Percentiles rank a stretch among this genome's conserved stretches.
Evolutionary conservation across 2,888 invertebrate genomes (phyloP).

Genomic region (Brenthis ino): DNA sequence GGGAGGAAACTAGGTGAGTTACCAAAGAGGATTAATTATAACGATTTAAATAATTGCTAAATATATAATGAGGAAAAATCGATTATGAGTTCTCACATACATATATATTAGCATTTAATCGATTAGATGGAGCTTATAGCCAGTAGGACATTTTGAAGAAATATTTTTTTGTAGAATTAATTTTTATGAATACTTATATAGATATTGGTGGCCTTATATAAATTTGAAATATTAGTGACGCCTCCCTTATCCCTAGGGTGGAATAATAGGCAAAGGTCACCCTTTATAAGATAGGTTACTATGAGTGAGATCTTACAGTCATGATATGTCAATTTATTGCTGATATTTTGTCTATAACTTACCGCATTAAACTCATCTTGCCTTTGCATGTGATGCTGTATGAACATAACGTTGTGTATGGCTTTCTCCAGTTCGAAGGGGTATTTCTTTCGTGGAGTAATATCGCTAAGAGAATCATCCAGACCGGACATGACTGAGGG

Average conservation of each 20-base stretch:
- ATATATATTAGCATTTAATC: no score
- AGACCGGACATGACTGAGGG: constrained; percentile 92
- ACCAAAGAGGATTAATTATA: constrained; percentile 3
- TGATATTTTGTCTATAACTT: constrained; percentile 3
- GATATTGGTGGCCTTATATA: no score
- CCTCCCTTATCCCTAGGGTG: no score
- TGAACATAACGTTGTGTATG: constrained; percentile 97
- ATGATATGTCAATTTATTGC: no score
- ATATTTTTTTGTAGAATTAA: no score
- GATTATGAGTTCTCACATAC: background rate
- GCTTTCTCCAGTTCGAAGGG: constrained; percentile 96
- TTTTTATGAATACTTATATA: background rate
- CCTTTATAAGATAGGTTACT: no score
- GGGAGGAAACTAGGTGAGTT: constrained; percentile 26
- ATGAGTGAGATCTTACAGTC: no score
- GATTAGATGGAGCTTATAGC: no score
- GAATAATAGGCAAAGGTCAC: no score
- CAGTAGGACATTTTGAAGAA: no score
- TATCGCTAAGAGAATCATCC: constrained; percentile 91
- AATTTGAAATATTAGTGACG: no score
- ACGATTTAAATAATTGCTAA: constrained; percentile 7
- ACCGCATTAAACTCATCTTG: constrained; percentile 97
- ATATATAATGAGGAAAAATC: background rate
- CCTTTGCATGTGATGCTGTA: constrained; percentile 96
- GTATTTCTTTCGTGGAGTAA: constrained; percentile 91